Base-by-base conservation (phyloP, 2,888 invertebrate species). In the Scaptomyza polygonia region DNA sequence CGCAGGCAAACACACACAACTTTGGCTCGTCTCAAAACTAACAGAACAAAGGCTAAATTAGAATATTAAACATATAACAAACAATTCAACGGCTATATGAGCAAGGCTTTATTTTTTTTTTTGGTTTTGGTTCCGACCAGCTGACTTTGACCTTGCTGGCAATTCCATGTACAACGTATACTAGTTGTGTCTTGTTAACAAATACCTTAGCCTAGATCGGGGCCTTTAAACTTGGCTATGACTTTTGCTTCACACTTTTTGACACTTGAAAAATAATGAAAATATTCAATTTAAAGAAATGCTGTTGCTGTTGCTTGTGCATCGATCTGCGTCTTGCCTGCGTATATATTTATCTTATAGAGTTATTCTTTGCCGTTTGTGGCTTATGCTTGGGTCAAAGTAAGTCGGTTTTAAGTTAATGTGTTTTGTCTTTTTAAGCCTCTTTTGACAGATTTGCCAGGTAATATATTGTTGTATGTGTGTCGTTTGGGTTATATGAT, bases 61-160 rank as follows among this genome's bases (percentile, higher is more conserved):
- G 80, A 85, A 80, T 80, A 80, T 75, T 73, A 75, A 73, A 66
- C 72, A 69, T 62, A 72, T 68, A 73, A 67, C 54, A 55, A 43
- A 67, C 21, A 34, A 53, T 44, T 29, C 12, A 7, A 25, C 29
- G 14, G 29, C 48, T 11, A 18, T 67, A 63, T 64, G 16, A 39
- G 57, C 70, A 73, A 75, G 65, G 70, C 71, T 69, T 69, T 48
- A 39, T 16, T 43, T 36, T 47, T 58, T 61, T 72, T 58, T 61
- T 57, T 61, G 62, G 64, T 18, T 32, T 52, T 70, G 72, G 84
- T 85, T 88, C 86, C 88, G 66, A 82, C 75, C 79, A 78, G 81
- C 77, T 87, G 87, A 87, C 88, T 87, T 77, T 86, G 86, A 87
- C 87, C 87, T 87, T 84, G 76, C 72, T 65, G 29, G 18, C 64